Evolutionary conservation across 2,113 vertebrate species (phyloP).

Genomic region (Oostethus manadensis): DNA sequence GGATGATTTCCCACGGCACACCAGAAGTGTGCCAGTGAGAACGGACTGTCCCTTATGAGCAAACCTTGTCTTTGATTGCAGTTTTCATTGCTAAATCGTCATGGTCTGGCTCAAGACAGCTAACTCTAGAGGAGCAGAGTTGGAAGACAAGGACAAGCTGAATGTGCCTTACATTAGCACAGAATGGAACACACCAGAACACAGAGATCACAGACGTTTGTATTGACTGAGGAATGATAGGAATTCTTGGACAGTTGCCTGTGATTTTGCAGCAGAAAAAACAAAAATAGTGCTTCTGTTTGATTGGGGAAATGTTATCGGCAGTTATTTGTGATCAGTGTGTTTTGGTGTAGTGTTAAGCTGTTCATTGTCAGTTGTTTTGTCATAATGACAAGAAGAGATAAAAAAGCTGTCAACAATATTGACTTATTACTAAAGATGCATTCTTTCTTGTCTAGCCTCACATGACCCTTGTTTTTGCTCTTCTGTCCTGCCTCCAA

Average conservation of each 20-base stretch:
- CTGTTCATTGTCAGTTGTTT: slow-evolving; percentile 37
- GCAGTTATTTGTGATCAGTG: slow-evolving; percentile 32
- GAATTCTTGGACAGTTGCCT: slow-evolving; percentile 32
- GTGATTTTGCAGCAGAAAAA: slow-evolving; percentile 2
- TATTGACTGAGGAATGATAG: slow-evolving; percentile 36
- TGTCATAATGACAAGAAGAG: slow-evolving; percentile 36
- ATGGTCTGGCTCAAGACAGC: slow-evolving; percentile 14
- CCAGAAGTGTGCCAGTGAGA: slow-evolving; percentile 40
- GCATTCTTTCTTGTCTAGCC: slow-evolving; percentile 46
- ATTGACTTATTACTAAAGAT: slow-evolving; percentile 54
- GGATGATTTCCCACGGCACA: too few species aligned
- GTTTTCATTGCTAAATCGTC: background rate
- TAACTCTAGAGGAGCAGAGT: slow-evolving; percentile 18
- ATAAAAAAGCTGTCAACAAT: slow-evolving; percentile 54
- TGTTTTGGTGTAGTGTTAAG: slow-evolving; percentile 28
- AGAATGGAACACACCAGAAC: slow-evolving; percentile 42
- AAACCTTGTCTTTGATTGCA: slow-evolving; percentile 27
- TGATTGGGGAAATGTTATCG: slow-evolving; percentile 17
- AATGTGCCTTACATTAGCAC: slow-evolving; percentile 29
- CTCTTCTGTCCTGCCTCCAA: slow-evolving; percentile 32
- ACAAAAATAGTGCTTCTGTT: background rate
- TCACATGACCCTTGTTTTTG: slow-evolving; percentile 52
- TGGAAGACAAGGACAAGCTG: slow-evolving; percentile 17
- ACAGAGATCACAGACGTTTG: slow-evolving; percentile 44
- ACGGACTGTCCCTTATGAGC: slow-evolving; percentile 56